Conservation (phyloP, 2,888 invertebrate species). For the Hofmannophila pseudospretella region DNA sequence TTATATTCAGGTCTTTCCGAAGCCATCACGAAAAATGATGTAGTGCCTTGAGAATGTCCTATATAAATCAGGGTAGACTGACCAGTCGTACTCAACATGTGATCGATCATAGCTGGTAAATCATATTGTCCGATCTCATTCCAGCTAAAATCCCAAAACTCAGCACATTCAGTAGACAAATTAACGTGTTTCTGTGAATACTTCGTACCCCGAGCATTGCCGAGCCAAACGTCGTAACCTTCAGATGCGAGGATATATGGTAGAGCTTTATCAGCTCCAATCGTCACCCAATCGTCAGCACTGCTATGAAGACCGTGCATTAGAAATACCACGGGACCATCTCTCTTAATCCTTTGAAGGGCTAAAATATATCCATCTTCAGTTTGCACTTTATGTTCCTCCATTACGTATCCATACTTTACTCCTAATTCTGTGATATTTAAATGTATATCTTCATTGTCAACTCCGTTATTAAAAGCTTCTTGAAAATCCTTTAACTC, state of each 20-base stretch:
- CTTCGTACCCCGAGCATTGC: constrained; percentile 85
- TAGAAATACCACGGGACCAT: constrained; percentile 71
- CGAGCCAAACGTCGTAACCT: too few relatives aligned
- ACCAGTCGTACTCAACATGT: constrained; percentile 71
- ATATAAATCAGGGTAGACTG: constrained; percentile 56
- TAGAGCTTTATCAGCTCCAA: constrained; percentile 71
- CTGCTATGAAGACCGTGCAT: constrained; percentile 86
- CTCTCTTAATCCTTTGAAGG: constrained; percentile 17
- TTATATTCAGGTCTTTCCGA: constrained; percentile 53
- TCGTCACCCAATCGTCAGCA: constrained; percentile 83
- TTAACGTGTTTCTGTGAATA: constrained; percentile 71
- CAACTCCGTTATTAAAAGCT: not conserved
- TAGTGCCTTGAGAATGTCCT: constrained; percentile 63
- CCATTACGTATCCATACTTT: constrained; percentile 6
- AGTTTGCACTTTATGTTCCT: constrained; percentile 19
- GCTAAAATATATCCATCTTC: constrained; percentile 25
- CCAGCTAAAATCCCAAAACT: too few relatives aligned
- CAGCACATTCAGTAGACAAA: constrained; percentile 30
- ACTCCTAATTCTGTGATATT: constrained; percentile 1
- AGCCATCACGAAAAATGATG: constrained; percentile 54
- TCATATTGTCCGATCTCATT: constrained; percentile 86
- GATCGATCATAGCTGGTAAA: constrained; percentile 85
- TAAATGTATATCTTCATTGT: constrained; percentile 3
- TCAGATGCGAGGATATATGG: constrained; percentile 77
- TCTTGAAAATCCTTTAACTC: not conserved